Percentiles rank a stretch among this genome's conserved stretches.
Conservation (phyloP, 2,113 vertebrate species). For the Mus spicilegus region DNA sequence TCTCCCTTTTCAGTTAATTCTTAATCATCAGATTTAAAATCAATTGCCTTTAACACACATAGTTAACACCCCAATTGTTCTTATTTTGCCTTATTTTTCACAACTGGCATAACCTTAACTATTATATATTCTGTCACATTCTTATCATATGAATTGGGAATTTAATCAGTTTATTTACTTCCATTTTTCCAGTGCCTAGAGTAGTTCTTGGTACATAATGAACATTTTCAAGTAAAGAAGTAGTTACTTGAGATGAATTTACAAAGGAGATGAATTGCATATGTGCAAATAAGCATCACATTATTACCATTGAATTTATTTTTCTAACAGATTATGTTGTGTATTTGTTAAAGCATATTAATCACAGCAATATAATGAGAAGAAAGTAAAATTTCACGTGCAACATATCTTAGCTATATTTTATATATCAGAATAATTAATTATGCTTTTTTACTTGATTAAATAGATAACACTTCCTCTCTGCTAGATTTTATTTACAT, state of each 20-base stretch:
- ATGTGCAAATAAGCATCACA: not conserved
- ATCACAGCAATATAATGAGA: not conserved
- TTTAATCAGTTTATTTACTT: not conserved
- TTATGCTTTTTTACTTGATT: not conserved
- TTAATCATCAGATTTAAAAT: not conserved
- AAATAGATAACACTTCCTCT: not conserved
- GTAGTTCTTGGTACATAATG: not conserved
- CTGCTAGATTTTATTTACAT: not conserved
- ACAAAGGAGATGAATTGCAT: not conserved
- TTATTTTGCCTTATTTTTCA: not conserved
- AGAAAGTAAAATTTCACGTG: not conserved
- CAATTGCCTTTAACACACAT: not conserved
- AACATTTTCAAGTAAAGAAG: not conserved
- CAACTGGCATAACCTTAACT: not conserved
- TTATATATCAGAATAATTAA: not conserved
- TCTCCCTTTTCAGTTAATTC: not conserved
- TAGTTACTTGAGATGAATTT: not conserved
- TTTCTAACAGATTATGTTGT: not conserved
- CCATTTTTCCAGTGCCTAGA: not conserved
- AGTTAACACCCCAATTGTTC: fast-evolving
- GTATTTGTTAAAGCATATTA: not conserved
- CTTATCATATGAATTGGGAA: not conserved
- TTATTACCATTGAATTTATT: not conserved
- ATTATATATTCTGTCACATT: not conserved
- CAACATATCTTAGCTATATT: not conserved